Evolutionary conservation across 2,888 invertebrate species (phyloP).

Genomic region (Nasonia oneida): DNA sequence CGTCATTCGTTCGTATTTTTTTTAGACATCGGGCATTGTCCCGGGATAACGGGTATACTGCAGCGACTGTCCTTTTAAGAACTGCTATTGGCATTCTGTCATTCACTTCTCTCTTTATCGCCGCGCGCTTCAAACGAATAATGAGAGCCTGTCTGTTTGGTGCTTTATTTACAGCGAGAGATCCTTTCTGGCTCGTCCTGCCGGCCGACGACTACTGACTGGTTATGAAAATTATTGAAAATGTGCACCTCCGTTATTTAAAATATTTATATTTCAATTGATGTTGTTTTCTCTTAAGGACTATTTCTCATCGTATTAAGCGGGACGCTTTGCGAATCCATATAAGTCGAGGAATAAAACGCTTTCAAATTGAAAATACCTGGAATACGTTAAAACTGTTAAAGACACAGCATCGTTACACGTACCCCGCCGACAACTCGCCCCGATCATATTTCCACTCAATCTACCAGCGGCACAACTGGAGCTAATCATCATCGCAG

Average conservation of each 20-base stretch:
- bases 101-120: constrained; percentile 16
- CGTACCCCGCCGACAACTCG: too few species aligned
- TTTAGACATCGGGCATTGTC: not conserved
- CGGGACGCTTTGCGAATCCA: not conserved
- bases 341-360: too few species aligned
- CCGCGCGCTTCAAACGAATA: constrained; percentile 25
- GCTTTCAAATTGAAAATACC: too few species aligned
- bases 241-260: not conserved
- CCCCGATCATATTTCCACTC: too few species aligned
- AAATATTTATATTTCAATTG: too few species aligned
- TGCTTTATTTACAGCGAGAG: constrained; percentile 7
- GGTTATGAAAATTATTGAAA: constrained; percentile 18
- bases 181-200: not conserved
- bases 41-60: constrained; percentile 4
- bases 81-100: constrained; percentile 22
- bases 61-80: constrained; percentile 20
- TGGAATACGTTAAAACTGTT: too few species aligned
- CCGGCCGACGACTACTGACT: not conserved
- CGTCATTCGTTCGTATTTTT: not conserved
- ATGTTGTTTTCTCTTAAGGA: too few species aligned
- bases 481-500: not conserved
- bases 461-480: not conserved
- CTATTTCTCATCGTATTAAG: too few species aligned
- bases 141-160: constrained; percentile 1
- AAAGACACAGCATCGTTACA: too few species aligned